phyloP scores from a whole-genome alignment of 1,140 invertebrate species.

The Diachasmimorpha longicaudata region DNA sequence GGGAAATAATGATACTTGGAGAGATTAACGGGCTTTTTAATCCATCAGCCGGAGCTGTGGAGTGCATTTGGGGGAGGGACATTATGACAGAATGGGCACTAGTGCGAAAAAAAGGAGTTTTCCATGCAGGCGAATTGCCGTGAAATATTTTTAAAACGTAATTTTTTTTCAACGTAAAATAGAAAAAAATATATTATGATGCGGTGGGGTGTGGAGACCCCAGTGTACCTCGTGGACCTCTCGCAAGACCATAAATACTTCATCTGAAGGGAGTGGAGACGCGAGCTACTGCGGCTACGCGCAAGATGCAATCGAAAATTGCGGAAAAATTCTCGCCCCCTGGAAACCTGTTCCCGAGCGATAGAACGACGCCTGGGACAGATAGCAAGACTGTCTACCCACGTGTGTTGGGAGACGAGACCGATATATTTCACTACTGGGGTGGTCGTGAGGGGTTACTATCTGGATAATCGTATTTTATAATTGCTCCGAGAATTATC shows the following conservation, averaged over 20 bases:
- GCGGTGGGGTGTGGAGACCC: no score
- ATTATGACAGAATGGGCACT: no score
- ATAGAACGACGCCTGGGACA: conserved; percentile 11
- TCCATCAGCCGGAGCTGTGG: neutral
- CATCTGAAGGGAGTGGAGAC: neutral
- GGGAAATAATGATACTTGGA: neutral
- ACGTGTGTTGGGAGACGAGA: neutral
- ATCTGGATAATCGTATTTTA: conserved; percentile 39
- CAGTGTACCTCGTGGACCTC: no score
- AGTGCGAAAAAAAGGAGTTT: no score
- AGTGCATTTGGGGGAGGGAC: no score
- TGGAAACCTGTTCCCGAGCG: conserved; percentile 2
- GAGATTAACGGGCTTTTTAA: neutral
- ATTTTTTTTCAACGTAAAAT: no score
- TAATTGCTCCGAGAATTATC: conserved; percentile 23
- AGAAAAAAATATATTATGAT: no score
- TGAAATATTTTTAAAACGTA: no score
- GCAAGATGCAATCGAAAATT: conserved; percentile 41
- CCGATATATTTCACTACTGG: conserved; percentile 29
- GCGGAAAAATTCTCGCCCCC: conserved; percentile 34
- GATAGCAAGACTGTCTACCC: conserved; percentile 7
- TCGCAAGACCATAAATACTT: neutral
- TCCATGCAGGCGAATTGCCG: no score
- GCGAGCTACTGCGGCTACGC: neutral
- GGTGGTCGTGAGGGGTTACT: conserved; percentile 30